A percentile compares a stretch with the other conserved stretches of the same genome.
phyloP scores from a whole-genome alignment of 2,888 invertebrate genomes.

The Harpagoxenus sublaevis region DNA sequence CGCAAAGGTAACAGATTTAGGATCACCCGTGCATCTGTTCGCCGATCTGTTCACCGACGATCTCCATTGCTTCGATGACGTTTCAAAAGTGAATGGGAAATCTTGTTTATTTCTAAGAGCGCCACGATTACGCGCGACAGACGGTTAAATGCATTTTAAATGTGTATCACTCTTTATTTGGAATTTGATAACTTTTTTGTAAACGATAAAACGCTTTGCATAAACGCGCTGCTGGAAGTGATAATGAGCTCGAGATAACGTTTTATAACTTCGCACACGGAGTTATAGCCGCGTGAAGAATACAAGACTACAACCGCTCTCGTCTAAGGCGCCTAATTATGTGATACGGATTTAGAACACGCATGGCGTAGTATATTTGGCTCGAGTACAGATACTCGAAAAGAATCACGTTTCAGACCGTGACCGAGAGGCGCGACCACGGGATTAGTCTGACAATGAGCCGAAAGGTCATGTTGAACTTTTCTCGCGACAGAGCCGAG shows the following conservation, averaged over 20 bases:
- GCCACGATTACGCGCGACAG: not conserved
- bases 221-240: not conserved
- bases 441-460: conserved; percentile 43
- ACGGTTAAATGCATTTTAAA: conserved; percentile 1
- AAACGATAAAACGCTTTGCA: not conserved
- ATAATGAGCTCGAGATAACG: conserved; percentile 27
- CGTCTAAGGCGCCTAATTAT: conserved; percentile 52
- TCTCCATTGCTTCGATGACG: not conserved
- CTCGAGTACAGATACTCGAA: conserved; percentile 38
- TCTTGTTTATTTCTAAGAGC: not conserved
- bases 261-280: conserved; percentile 30
- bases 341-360: conserved; percentile 60
- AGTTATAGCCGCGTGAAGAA: not conserved
- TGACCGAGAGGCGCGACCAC: conserved; percentile 53
- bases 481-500: not conserved
- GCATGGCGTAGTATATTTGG: conserved; percentile 25
- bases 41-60: not conserved
- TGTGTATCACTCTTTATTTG: not conserved
- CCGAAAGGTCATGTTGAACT: conserved; percentile 41
- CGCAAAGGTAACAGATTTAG: conserved; percentile 38
- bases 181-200: not conserved
- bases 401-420: conserved; percentile 51
- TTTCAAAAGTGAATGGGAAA: not conserved
- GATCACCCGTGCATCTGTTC: not conserved
- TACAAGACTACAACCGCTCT: not conserved